Base-by-base conservation (phyloP, 2,888 invertebrate species). In the Drosophila birchii region DNA sequence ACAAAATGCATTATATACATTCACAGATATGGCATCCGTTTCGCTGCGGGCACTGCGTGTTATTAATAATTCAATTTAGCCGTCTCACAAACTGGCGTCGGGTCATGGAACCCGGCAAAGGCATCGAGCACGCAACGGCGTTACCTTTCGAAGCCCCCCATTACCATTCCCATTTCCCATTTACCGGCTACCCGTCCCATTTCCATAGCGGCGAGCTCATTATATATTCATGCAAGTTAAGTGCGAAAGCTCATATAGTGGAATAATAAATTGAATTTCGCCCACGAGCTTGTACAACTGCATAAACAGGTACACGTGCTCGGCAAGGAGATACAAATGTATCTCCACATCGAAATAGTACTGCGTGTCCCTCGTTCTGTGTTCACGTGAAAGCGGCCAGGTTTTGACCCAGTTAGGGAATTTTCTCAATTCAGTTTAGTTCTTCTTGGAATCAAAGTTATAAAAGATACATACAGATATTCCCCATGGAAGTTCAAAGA, bases 191-290 rank as follows among this genome's bases (percentile, higher is more conserved):
- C 55, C 44, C 18, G 23, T n/a, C 16, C 36, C 61, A 56, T 63
- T 53, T 63, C 62, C 62, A 47, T 20, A 36, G 36, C 61, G 36
- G 63, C 41, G 36, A 32, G 56, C 81, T 83, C 84, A 83, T 83
- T 84, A 85, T 80, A 76, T 85, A 84, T 86, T 84, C 82, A 86
- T 84, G 82, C 85, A 77, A 86, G 83, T 84, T 81, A 86, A 86
- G 87, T 84, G 87, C 85, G 86, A 84, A 82, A 84, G 85, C 85
- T 86, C 85, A 84, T 84, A 84, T 84, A 75, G 72, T 54, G 79
- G 85, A 77, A 84, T 84, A 86, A 82, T 86, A 86, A 84, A 84
- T 84, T 81, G 82, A 85, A 86, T 80, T 84, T 71, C 57, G 75
- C 56, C 70, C 78, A 78, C 61, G 55, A 75, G 71, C 81, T 68